Conservation (phyloP, 30 jellyfish, hydroid and myxozoan species). For the Turritopsis dohrnii region DNA sequence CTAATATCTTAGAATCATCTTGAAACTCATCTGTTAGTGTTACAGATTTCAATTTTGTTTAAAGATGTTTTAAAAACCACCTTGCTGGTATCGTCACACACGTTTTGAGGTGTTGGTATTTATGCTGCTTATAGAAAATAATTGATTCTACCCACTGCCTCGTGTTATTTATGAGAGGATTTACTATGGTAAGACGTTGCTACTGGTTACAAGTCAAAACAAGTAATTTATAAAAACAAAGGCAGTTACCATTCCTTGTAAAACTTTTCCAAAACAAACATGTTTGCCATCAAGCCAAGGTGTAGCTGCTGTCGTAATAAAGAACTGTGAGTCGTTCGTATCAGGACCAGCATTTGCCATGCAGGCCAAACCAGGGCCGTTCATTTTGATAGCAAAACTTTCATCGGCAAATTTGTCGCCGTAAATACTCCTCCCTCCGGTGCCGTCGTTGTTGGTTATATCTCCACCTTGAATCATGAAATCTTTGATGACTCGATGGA, state of each 20-base stretch:
- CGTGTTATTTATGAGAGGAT: no score
- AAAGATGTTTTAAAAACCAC: no score
- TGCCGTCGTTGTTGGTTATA: constrained; percentile 60
- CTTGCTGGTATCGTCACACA: no score
- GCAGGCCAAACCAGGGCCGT: constrained; percentile 94
- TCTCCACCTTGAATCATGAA: constrained; percentile 93
- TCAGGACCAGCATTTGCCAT: constrained; percentile 96
- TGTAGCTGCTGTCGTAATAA: constrained; percentile 62
- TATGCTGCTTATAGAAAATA: no score
- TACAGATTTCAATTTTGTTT: no score
- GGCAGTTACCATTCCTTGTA: constrained; percentile 66
- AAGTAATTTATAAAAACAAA: not conserved
- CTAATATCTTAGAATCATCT: no score
- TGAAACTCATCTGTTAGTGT: no score
- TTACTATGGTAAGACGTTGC: not conserved
- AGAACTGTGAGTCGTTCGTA: constrained; percentile 89
- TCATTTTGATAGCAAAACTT: constrained; percentile 49
- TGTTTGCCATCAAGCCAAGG: constrained; percentile 76
- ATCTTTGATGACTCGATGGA: constrained; percentile 62
- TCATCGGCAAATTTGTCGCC: constrained; percentile 85
- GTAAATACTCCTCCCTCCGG: constrained; percentile 83
- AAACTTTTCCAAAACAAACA: constrained; percentile 88
- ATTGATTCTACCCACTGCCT: no score
- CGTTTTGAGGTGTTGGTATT: no score
- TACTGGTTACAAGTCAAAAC: not conserved